phyloP scores from a whole-genome alignment of 2,888 invertebrate genomes.

The Diplazon laetatorius region DNA sequence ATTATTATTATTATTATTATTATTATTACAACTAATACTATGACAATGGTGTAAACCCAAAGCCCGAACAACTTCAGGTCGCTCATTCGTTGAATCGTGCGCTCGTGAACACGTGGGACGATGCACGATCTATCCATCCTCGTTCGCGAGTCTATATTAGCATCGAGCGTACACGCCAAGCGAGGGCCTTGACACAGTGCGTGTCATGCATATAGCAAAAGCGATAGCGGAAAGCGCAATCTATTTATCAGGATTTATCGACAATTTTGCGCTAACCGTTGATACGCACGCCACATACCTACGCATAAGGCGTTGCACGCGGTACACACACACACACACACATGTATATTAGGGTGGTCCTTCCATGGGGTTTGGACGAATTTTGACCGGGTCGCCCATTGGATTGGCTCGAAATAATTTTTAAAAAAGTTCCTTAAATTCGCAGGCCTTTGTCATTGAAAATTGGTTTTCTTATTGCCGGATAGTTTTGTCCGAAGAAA shows the following conservation, averaged over 20 bases:
- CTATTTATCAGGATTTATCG: constrained; percentile 81
- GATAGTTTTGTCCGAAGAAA: too few species aligned
- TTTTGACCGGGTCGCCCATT: too few species aligned
- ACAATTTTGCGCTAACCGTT: constrained; percentile 74
- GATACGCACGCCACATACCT: constrained; percentile 64
- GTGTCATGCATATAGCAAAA: constrained; percentile 79
- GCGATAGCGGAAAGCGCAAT: constrained; percentile 81
- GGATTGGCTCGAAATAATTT: too few species aligned
- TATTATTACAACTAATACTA: neutral
- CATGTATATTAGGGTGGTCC: too few species aligned
- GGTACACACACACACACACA: too few species aligned
- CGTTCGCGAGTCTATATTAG: constrained; percentile 77
- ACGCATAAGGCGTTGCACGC: neutral
- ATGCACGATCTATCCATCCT: constrained; percentile 60
- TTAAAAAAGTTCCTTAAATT: too few species aligned
- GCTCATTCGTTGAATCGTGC: constrained; percentile 46
- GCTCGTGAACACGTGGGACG: constrained; percentile 27
- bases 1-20: neutral
- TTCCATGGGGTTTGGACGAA: too few species aligned
- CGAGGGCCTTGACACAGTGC: constrained; percentile 81
- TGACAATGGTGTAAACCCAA: neutral
- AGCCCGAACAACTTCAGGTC: constrained; percentile 20
- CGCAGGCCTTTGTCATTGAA: too few species aligned
- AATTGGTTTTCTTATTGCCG: too few species aligned
- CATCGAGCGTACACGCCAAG: constrained; percentile 75